Conservation (phyloP, 1,140 invertebrate genomes). For the Drosophila jambulina region DNA sequence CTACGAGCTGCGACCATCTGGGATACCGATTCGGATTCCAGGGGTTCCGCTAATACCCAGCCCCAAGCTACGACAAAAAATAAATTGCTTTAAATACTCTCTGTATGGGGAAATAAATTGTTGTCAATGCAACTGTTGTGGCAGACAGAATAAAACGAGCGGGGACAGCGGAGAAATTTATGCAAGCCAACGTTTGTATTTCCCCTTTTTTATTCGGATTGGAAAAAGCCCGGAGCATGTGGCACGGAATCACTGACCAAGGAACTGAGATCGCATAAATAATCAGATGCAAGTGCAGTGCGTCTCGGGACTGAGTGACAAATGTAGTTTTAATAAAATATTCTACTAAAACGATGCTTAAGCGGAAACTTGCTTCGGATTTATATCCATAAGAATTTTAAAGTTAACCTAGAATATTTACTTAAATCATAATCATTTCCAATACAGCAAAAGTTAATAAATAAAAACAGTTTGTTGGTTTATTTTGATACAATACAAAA, state of each 20-base stretch:
- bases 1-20: slow-evolving; percentile 16
- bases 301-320: not conserved
- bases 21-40: not conserved
- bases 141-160: slow-evolving; percentile 33
- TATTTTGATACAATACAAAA: too few species aligned
- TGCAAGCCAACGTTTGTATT: slow-evolving; percentile 67
- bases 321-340: not conserved
- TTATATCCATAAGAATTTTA: not conserved
- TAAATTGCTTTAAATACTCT: slow-evolving; percentile 75
- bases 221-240: slow-evolving; percentile 27
- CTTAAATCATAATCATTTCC: not conserved
- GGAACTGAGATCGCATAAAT: slow-evolving; percentile 36
- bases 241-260: slow-evolving; percentile 28
- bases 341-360: not conserved
- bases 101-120: slow-evolving; percentile 75
- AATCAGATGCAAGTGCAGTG: slow-evolving; percentile 15
- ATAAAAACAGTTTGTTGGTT: not conserved
- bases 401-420: not conserved
- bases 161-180: slow-evolving; percentile 56
- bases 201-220: slow-evolving; percentile 44
- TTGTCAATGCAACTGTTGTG: slow-evolving; percentile 74
- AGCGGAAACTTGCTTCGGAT: not conserved
- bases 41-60: slow-evolving; percentile 42
- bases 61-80: slow-evolving; percentile 52
- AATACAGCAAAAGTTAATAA: not conserved